Base-by-base conservation (phyloP, 2,797 vertebrate species). In the Micromesistius poutassou region DNA sequence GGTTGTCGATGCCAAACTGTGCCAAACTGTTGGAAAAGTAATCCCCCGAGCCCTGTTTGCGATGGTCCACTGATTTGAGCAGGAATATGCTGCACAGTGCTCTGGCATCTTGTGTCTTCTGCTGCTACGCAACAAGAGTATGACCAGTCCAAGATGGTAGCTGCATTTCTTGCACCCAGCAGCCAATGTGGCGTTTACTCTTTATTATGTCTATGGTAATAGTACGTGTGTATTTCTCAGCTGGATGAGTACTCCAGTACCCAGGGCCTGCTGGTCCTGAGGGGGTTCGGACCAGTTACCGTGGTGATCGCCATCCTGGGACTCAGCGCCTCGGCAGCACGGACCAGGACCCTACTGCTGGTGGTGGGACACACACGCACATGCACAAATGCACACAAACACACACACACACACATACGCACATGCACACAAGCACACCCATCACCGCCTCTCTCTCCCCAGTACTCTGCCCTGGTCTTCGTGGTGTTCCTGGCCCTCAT, bases 401-500 rank as follows among this genome's bases (percentile, higher is more conserved):
- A 55, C 22, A 46, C 42, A 46, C 42, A 46, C 42, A 46, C 42
- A 46, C 42, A 46, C 42, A 16, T 14, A 46, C 42, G 16, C 42
- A 46, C 42, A 50, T 16, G 19, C 42, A 50, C 42, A 50, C 16
- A 19, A 3, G 5, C 42, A 50, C 42, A 50, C 50, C n/a, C 42
- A 1, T 50, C 42, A 50, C 42, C 14, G 13, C 30, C 25, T 30
- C 28, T 71, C 30, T 71, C 70, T 33, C 13, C 16, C 0, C 82
- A 92, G 91, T 91, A 91, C 28, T 89, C 88, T 4, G 85, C 74
- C 22, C 77, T 91, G 79, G 82, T 87, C 0, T 88, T 89, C 2
- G 81, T 91, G 81, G 90, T 86, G 81, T 92, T 91, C 9, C 89
- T 91, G 82, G 90, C 88, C 42, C n/a, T 90, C 82, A 87, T 90